phyloP scores from a whole-genome alignment of 1,140 invertebrate species.

The Argopecten irradians region DNA sequence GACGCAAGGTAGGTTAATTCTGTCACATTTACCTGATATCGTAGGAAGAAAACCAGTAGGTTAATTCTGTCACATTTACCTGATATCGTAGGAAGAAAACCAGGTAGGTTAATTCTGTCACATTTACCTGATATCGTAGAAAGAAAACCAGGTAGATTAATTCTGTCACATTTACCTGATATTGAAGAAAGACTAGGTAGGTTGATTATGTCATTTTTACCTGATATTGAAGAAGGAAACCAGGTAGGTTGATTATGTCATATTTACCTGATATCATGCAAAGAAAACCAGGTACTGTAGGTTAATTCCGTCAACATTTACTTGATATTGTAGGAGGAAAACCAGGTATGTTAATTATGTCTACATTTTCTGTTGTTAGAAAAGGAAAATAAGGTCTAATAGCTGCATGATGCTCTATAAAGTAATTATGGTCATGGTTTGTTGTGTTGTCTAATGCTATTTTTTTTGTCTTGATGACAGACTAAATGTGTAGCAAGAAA shows the following conservation, averaged over 20 bases:
- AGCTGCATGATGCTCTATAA: no score
- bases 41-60: slow-evolving; percentile 58
- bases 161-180: neutral
- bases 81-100: neutral
- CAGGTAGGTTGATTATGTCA: neutral
- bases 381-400: neutral
- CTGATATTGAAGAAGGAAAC: neutral
- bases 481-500: no score
- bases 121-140: neutral
- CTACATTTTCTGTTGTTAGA: neutral
- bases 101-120: neutral
- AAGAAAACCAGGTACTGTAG: neutral
- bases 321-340: no score
- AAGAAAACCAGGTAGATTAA: neutral
- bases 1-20: neutral
- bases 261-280: neutral
- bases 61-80: neutral
- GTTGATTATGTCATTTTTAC: neutral
- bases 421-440: no score
- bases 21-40: neutral
- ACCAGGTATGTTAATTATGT: neutral
- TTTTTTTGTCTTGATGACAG: no score
- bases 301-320: neutral
- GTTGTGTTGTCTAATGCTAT: no score
- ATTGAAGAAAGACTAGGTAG: slow-evolving; percentile 55